A percentile compares a stretch with the other conserved stretches of the same genome.
Conservation (phyloP, 2,888 invertebrate species). For the Tenthredo notha region DNA sequence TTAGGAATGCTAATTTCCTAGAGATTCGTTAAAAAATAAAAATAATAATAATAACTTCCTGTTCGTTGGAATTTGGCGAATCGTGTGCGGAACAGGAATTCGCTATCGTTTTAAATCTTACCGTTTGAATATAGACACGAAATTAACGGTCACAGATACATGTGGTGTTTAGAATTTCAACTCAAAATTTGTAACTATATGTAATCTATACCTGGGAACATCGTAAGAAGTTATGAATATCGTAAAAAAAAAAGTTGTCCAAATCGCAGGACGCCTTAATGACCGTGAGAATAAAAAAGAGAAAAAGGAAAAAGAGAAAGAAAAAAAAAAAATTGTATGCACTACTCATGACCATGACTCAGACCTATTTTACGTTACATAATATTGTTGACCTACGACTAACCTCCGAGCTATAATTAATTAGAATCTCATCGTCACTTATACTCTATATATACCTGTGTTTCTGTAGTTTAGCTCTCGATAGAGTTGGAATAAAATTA, state of each 20-base stretch:
- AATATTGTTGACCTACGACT: neutral
- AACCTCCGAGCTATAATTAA: neutral
- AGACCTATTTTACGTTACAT: conserved; percentile 18
- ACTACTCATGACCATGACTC: neutral
- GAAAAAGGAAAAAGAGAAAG: neutral
- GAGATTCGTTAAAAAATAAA: neutral
- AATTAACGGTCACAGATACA: neutral
- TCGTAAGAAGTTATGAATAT: neutral
- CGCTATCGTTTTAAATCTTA: neutral
- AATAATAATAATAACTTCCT: neutral
- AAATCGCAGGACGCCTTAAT: neutral
- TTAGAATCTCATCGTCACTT: neutral
- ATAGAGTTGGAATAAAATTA: neutral
- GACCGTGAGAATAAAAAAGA: neutral
- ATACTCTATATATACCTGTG: neutral
- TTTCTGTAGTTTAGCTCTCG: neutral
- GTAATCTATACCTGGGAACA: neutral
- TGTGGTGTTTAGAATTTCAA: neutral
- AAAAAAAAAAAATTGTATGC: neutral
- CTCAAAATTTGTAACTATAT: neutral
- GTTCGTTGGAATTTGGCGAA: neutral
- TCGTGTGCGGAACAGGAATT: neutral
- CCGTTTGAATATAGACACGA: too few species aligned
- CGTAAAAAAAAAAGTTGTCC: neutral
- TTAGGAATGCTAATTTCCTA: neutral